Percentiles rank a stretch among this genome's conserved stretches.
Evolutionary conservation across 2,113 vertebrate species (phyloP).

Genomic region (Eulemur macaco): DNA sequence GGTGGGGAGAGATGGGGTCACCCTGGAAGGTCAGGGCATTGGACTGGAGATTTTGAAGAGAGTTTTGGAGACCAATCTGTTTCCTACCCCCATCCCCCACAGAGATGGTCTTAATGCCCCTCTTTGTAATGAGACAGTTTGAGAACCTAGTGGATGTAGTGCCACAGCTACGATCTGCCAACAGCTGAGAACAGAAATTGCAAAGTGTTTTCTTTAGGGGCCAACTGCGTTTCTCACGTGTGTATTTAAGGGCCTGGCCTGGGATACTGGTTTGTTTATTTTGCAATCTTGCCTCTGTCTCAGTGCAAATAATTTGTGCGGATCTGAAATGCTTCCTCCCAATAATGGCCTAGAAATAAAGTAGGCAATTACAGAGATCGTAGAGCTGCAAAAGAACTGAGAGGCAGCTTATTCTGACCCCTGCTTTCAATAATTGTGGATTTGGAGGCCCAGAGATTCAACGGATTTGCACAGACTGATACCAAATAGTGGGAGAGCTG

Average conservation of each 20-base stretch:
- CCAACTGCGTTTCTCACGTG: neutral
- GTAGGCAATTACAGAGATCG: neutral
- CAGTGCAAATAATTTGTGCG: neutral
- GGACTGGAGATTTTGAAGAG: neutral
- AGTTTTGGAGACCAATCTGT: neutral
- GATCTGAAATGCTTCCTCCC: conserved; percentile 35
- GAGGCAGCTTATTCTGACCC: neutral
- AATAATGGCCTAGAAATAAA: conserved; percentile 18
- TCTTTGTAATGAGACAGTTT: neutral
- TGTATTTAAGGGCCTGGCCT: neutral
- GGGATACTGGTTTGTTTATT: neutral
- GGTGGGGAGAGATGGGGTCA: neutral
- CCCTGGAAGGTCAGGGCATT: neutral
- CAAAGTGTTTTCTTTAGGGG: neutral
- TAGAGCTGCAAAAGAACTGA: neutral
- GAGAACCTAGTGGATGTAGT: neutral
- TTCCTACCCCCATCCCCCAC: neutral
- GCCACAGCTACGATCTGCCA: neutral
- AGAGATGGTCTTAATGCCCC: neutral
- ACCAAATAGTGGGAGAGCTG: neutral
- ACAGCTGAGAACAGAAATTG: neutral
- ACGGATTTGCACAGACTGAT: neutral
- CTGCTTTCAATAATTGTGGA: neutral
- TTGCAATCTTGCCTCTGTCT: neutral
- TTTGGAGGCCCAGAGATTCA: neutral